Percentiles rank a stretch among this genome's conserved stretches.
Evolutionary conservation across 2,113 vertebrate species (phyloP).

Genomic region (Pluvialis apricaria): DNA sequence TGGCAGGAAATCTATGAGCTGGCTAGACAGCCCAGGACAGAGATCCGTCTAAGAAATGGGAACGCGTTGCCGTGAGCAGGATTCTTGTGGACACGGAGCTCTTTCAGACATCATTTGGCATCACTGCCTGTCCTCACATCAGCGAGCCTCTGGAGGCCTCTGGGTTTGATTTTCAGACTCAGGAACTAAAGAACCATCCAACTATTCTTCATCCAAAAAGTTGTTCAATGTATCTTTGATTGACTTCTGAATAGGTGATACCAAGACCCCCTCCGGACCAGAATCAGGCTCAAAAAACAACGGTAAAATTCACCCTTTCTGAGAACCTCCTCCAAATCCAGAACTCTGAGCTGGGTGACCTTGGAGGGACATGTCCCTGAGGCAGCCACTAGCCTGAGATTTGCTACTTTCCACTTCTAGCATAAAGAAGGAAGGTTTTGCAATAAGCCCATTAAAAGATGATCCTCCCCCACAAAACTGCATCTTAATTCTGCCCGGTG

Average conservation of each 20-base stretch:
- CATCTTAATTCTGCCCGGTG: not conserved
- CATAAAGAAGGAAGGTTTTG: not conserved
- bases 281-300: not conserved
- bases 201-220: not conserved
- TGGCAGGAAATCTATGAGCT: conserved; percentile 52
- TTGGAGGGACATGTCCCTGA: not conserved
- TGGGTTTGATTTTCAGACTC: not conserved
- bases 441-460: not conserved
- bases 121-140: conserved; percentile 6
- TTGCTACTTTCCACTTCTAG: not conserved
- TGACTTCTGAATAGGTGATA: rapidly evolving
- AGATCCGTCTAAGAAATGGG: conserved; percentile 48
- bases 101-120: conserved; percentile 48
- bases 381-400: not conserved
- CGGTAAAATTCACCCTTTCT: not conserved
- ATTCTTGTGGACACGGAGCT: conserved; percentile 10
- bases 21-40: conserved; percentile 51
- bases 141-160: not conserved
- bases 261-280: not conserved
- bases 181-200: not conserved
- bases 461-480: rapidly evolving
- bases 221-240: not conserved
- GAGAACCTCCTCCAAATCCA: not conserved
- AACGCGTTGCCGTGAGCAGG: not conserved
- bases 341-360: not conserved